Percentiles rank a stretch among this genome's conserved stretches.
phyloP scores from a whole-genome alignment of 2,888 invertebrate genomes.

The Amphipoea lucens region DNA sequence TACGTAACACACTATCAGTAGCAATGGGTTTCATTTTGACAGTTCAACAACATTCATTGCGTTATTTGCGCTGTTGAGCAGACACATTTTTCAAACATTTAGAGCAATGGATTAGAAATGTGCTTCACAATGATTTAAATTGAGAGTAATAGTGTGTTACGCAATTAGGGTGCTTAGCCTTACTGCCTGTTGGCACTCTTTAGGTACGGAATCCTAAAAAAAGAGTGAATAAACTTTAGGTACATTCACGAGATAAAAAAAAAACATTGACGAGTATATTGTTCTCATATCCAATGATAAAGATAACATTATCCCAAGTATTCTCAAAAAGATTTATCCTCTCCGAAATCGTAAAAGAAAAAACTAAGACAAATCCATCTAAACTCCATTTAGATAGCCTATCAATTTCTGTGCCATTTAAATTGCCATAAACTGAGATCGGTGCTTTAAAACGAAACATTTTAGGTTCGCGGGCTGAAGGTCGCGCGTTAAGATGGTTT shows the following conservation, averaged over 20 bases:
- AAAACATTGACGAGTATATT: constrained; percentile 2
- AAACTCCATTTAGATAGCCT: constrained; percentile 62
- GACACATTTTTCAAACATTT: no score
- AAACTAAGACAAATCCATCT: constrained; percentile 52
- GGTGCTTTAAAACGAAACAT: constrained; percentile 66
- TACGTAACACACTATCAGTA: no score
- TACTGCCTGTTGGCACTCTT: background rate
- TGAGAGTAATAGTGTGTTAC: no score
- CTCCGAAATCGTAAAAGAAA: constrained; percentile 47
- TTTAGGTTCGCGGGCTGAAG: constrained; percentile 56
- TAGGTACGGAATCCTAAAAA: background rate
- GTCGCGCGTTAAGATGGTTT: constrained; percentile 22
- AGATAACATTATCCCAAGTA: constrained; percentile 17
- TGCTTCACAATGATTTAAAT: no score
- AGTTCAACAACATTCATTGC: no score
- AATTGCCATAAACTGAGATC: constrained; percentile 64
- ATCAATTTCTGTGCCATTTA: constrained; percentile 66
- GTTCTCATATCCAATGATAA: constrained; percentile 20
- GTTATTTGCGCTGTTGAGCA: no score
- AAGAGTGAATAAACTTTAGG: constrained; percentile 1
- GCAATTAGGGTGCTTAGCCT: background rate
- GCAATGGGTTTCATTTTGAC: no score
- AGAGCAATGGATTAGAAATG: no score
- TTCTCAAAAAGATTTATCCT: constrained; percentile 38
- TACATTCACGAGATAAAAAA: background rate